Evolutionary conservation across 30 jellyfish, hydroid and myxozoan genomes (phyloP).

Genomic region (Cassiopea andromeda): DNA sequence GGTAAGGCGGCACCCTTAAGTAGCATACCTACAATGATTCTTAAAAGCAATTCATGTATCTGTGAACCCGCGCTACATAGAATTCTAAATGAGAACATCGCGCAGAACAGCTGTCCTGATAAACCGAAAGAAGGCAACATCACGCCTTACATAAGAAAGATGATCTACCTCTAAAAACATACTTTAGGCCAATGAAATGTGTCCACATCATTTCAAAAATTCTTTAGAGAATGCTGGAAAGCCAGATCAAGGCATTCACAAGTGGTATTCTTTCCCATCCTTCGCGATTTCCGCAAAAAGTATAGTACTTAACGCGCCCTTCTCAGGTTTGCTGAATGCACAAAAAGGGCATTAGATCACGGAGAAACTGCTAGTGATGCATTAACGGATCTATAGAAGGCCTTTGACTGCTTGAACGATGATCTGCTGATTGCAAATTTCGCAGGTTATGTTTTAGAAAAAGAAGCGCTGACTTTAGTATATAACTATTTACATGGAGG

Average conservation of each 20-base stretch:
- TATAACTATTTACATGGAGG: not conserved
- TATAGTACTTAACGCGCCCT: not conserved
- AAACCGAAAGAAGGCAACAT: not conserved
- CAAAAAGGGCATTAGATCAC: not conserved
- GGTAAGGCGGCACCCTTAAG: not conserved
- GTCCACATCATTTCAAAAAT: not conserved
- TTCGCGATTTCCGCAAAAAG: not conserved
- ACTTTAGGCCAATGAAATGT: not conserved
- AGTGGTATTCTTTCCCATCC: not conserved
- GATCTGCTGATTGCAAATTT: not conserved
- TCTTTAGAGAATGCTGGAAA: not conserved
- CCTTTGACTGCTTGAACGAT: not conserved
- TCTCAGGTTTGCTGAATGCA: not conserved
- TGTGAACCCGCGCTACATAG: not conserved
- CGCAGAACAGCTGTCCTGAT: not conserved
- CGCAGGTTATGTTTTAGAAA: not conserved
- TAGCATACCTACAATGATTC: not conserved
- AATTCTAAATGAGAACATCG: not conserved
- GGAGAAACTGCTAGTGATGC: not conserved
- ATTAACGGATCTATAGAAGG: not conserved
- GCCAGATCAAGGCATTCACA: not conserved
- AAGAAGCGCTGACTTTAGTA: not conserved
- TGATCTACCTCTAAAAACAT: not conserved
- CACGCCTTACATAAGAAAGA: not conserved
- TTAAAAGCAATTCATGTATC: not conserved